Evolutionary conservation across 2,113 vertebrate genomes (phyloP), one percentile per base, ranked within the genome.

Genomic region (Neolamprologus variostigma): DNA sequence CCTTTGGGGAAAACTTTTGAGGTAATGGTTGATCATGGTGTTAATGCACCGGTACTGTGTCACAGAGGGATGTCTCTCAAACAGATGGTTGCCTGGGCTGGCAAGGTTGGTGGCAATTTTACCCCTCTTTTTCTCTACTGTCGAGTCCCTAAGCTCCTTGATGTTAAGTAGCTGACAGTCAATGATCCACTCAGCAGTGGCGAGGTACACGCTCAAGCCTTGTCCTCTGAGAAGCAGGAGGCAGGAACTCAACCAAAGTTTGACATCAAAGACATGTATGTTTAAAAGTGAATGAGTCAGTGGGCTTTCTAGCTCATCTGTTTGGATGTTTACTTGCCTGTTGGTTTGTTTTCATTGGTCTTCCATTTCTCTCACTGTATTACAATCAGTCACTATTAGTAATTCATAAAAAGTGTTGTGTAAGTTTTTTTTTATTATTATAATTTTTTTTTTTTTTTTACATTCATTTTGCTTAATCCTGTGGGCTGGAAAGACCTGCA

Each of bases 1-100:
- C 28, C 88, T 80, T 71, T 13, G 55, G 87, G 66, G 55, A 59
- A 86, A 90, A 80, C 80, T 82, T 86, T 91, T 89, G 83, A 91
- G 87, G 80, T 94, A 89, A 93, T 89, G 80, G 85, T 89, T 91
- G 87, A 90, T 93, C 86, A 90, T 92, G 78, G 83, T 86, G 80
- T 89, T 95, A 95, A 94, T 94, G 88, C 90, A 91, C 51, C 89
- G 37, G 63, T 31, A 85, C 90, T 78, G 57, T 90, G 80, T 94
- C 92, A 84, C 87, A 80, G 84, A 84, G 84, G 89, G 90, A 83
- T 91, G 71, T 81, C 86, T 89, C 90, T 92, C 84, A 92, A 92
- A 94, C 92, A 94, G 86, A 92, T 93, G 86, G 87, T 89, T 92
- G 71, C 82, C 86, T 89, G 88, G 68, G 61, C 78, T 86, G 88